These are phyloP conservation scores for Ardeotis arabs DNA, from an alignment of 2,113 vertebrate species.

Conservation along the genomic window DNA sequence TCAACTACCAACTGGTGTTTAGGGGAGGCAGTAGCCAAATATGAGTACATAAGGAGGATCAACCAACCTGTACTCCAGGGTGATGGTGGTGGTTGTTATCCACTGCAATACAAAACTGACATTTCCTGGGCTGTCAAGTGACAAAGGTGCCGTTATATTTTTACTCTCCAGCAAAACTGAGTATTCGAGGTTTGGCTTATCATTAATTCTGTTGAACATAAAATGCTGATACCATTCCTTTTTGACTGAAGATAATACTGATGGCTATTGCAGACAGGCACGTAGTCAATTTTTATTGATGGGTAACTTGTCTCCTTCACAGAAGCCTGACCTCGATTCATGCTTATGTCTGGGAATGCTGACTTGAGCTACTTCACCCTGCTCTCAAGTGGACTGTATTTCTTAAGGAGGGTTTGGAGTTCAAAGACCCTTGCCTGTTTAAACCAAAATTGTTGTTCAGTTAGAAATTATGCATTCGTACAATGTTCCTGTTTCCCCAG, in stretches of 20 bases:
- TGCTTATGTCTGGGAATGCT: not conserved
- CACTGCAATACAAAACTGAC: not conserved
- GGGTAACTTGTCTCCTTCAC: not conserved
- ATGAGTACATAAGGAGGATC: not conserved
- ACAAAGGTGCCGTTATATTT: not conserved
- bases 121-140: not conserved
- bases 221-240: fast-evolving
- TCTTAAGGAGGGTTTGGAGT: not conserved
- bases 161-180: not conserved
- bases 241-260: not conserved
- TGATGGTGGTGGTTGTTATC: not conserved
- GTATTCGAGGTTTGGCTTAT: not conserved
- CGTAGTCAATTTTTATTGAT: fast-evolving
- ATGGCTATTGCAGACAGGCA: not conserved
- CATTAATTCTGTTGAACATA: not conserved
- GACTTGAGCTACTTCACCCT: not conserved
- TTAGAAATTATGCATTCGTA: fast-evolving
- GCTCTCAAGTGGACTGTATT: not conserved
- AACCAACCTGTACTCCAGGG: not conserved
- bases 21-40: not conserved
- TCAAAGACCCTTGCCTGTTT: not conserved
- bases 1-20: not conserved
- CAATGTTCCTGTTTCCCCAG: not conserved
- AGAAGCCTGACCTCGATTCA: not conserved
- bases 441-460: not conserved